A percentile compares a stretch with the other conserved stretches of the same genome.
Evolutionary conservation across 2,888 invertebrate genomes (phyloP).

Genomic region (Antheraea yamamai): DNA sequence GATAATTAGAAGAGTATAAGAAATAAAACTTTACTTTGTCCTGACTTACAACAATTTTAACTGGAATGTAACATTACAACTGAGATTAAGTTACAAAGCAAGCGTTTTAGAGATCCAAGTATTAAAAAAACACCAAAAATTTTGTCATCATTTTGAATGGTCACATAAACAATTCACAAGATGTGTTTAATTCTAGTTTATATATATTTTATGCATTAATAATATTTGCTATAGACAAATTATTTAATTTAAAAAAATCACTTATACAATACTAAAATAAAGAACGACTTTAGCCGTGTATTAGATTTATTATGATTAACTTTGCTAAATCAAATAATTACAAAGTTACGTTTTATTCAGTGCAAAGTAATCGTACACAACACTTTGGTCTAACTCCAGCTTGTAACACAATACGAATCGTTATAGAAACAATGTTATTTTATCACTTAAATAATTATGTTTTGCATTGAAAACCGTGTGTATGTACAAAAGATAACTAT

Average conservation of each 20-base stretch:
- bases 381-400: constrained; percentile 87
- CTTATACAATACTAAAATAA: constrained; percentile 52
- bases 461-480: constrained; percentile 16
- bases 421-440: constrained; percentile 32
- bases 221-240: constrained; percentile 25
- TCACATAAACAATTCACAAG: not conserved
- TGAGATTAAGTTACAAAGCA: constrained; percentile 64
- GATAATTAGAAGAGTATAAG: not conserved
- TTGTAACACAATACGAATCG: constrained; percentile 61
- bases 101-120: constrained; percentile 65
- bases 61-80: constrained; percentile 76
- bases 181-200: constrained; percentile 1
- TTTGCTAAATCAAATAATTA: constrained; percentile 68
- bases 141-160: constrained; percentile 12
- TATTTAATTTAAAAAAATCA: constrained; percentile 26
- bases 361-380: constrained; percentile 73
- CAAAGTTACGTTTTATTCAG: constrained; percentile 41
- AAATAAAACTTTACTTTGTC: constrained; percentile 25
- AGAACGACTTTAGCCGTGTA: constrained; percentile 67
- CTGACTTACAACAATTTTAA: constrained; percentile 63
- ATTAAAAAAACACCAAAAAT: constrained; percentile 29
- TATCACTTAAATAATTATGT: constrained; percentile 18
- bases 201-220: not conserved
- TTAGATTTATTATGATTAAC: constrained; percentile 52
- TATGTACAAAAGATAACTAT: constrained; percentile 23